phyloP scores from a whole-genome alignment of 35 echinoderm and acorn worm genomes.

The Acanthaster planci region DNA sequence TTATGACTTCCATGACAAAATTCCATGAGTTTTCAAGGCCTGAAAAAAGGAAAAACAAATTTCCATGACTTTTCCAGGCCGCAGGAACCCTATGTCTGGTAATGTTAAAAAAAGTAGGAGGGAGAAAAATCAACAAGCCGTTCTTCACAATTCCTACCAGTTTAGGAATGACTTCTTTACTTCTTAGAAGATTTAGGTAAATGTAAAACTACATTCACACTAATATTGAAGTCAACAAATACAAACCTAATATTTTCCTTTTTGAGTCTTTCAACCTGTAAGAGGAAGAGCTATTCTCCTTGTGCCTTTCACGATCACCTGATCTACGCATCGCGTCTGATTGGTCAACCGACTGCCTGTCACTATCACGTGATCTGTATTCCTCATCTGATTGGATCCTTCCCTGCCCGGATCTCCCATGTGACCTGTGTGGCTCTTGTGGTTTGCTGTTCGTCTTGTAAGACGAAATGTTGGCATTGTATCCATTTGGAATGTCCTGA shows the following conservation, averaged over 20 bases:
- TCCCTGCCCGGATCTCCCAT: constrained; percentile 13
- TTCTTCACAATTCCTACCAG: no score
- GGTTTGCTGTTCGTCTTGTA: constrained; percentile 12
- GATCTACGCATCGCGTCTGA: neutral
- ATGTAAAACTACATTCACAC: neutral
- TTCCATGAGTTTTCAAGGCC: no score
- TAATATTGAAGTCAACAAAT: neutral
- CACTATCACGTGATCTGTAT: constrained; percentile 34
- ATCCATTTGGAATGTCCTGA: constrained; percentile 29
- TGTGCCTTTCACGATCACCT: neutral
- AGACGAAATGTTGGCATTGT: neutral
- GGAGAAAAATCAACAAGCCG: no score
- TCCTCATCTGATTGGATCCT: constrained; percentile 22
- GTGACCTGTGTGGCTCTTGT: constrained; percentile 33
- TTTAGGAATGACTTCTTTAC: no score
- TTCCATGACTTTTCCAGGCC: no score
- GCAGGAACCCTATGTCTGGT: no score
- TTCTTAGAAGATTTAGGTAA: neutral
- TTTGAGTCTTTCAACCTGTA: constrained; percentile 33
- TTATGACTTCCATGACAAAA: no score
- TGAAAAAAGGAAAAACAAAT: no score
- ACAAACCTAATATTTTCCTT: constrained; percentile 61
- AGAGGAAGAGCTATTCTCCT: constrained; percentile 3
- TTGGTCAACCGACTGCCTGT: constrained; percentile 7
- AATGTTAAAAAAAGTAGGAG: no score